Evolutionary conservation across 2,113 vertebrate genomes (phyloP).

Genomic region (Salvelinus sp.): DNA sequence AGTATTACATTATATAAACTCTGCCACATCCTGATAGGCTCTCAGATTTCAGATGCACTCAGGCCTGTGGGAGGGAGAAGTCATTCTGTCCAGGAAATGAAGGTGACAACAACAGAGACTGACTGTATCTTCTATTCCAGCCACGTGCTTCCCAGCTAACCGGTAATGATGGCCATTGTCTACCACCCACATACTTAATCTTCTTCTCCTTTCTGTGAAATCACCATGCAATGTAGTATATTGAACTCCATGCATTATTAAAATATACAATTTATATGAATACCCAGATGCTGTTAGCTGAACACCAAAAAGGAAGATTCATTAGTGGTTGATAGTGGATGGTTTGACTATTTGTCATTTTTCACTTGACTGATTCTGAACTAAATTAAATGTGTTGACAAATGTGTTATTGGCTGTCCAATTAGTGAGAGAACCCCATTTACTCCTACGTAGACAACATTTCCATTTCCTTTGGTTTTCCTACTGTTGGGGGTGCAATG

Average conservation of each 20-base stretch:
- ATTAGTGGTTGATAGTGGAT: neutral
- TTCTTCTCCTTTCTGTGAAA: neutral
- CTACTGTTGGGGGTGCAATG: too few species aligned
- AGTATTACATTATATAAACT: slow-evolving; percentile 14
- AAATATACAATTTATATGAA: too few species aligned
- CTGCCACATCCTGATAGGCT: neutral
- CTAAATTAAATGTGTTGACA: neutral
- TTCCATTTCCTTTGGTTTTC: neutral
- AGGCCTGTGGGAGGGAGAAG: neutral
- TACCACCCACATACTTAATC: too few species aligned
- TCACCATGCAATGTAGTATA: neutral
- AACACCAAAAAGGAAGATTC: neutral
- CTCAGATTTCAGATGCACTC: slow-evolving; percentile 44
- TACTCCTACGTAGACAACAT: neutral
- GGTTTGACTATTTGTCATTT: neutral
- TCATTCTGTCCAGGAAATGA: slow-evolving; percentile 20
- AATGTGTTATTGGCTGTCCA: too few species aligned
- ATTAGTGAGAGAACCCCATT: too few species aligned
- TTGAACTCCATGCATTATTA: neutral
- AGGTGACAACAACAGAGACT: slow-evolving; percentile 15
- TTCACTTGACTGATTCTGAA: neutral
- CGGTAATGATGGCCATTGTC: too few species aligned
- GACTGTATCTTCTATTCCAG: too few species aligned
- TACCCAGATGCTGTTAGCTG: neutral
- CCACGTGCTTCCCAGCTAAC: too few species aligned